Conservation (phyloP, 2,888 invertebrate genomes). For the Falcaria lacertinaria region DNA sequence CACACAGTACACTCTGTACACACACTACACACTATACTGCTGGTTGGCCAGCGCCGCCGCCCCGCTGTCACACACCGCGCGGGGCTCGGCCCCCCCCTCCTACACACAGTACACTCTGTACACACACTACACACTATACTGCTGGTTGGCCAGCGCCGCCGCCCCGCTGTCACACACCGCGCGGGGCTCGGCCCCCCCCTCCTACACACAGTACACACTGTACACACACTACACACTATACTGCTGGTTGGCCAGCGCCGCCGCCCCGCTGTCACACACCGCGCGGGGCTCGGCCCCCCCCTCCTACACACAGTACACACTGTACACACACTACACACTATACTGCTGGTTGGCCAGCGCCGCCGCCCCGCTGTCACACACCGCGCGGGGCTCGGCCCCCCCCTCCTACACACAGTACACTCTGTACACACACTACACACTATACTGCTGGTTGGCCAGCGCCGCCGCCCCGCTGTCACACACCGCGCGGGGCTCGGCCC, state of each 20-base stretch:
- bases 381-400: conserved; percentile 78
- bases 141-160: conserved; percentile 92
- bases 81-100: conserved; percentile 81
- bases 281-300: conserved; percentile 80
- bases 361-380: conserved; percentile 84
- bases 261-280: conserved; percentile 83
- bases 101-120: too few species aligned
- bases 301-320: conserved; percentile 80
- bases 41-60: conserved; percentile 92
- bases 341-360: conserved; percentile 94
- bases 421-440: conserved; percentile 83
- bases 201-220: too few species aligned
- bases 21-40: conserved; percentile 89
- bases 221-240: conserved; percentile 87
- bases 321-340: conserved; percentile 86
- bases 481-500: conserved; percentile 81
- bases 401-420: conserved; percentile 82
- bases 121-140: conserved; percentile 87
- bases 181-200: conserved; percentile 81
- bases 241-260: conserved; percentile 92
- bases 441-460: conserved; percentile 94
- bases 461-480: conserved; percentile 86
- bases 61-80: conserved; percentile 83
- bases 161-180: conserved; percentile 83
- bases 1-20: too few species aligned